A percentile compares a stretch with the other conserved stretches of the same genome.
phyloP scores from a whole-genome alignment of 30 jellyfish, hydroid and myxozoan species.

The Mastigias papua region DNA sequence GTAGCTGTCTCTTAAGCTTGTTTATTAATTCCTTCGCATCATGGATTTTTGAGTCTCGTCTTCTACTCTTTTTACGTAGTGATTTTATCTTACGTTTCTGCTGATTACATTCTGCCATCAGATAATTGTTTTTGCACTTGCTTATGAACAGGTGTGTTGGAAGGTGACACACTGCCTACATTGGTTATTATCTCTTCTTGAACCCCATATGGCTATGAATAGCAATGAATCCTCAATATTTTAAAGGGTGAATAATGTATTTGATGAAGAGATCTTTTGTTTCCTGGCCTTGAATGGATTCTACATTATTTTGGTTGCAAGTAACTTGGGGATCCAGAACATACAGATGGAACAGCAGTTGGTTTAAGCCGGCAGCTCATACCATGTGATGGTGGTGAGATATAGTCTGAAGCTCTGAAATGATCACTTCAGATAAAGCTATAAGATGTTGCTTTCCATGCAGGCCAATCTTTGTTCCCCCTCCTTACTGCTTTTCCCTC shows the following conservation, averaged over 20 bases:
- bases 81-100: conserved; percentile 31
- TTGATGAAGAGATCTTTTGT: not conserved
- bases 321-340: conserved; percentile 41
- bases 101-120: not conserved
- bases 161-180: not conserved
- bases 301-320: not conserved
- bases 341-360: conserved; percentile 42
- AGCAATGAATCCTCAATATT: conserved; percentile 21
- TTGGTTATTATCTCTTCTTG: not conserved
- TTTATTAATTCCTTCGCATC: conserved; percentile 17
- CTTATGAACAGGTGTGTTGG: not conserved
- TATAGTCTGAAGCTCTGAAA: conserved; percentile 31
- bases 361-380: conserved; percentile 41
- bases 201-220: conserved; percentile 23
- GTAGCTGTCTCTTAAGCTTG: conserved; percentile 21
- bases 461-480: conserved; percentile 31
- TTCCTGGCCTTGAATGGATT: conserved; percentile 5
- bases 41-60: conserved; percentile 27
- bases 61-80: conserved; percentile 5
- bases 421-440: conserved; percentile 56
- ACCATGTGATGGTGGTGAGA: conserved; percentile 52
- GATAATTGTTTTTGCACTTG: not conserved
- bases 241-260: conserved; percentile 14
- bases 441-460: conserved; percentile 46
- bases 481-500: conserved; percentile 47